phyloP scores from a whole-genome alignment of 2,888 invertebrate genomes.

The Eurytoma californica region DNA sequence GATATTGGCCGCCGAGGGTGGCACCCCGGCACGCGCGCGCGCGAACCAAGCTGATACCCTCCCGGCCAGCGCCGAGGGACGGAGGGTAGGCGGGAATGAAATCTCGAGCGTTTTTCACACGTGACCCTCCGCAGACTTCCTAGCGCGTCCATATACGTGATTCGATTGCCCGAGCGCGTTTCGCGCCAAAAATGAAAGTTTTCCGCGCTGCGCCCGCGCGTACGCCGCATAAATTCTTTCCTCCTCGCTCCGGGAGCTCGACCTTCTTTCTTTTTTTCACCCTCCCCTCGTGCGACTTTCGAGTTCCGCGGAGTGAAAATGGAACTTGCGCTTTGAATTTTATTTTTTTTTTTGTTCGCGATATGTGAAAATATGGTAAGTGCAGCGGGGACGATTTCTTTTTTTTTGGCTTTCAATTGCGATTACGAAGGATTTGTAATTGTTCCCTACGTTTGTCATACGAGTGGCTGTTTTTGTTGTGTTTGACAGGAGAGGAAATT shows the following conservation, averaged over 20 bases:
- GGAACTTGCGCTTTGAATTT: too few species aligned
- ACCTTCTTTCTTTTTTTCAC: background rate
- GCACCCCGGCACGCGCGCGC: too few species aligned
- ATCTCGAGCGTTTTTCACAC: conserved; percentile 41
- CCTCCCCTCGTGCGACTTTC: background rate
- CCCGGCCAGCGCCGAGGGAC: too few species aligned
- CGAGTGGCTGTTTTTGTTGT: background rate
- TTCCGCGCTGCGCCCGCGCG: background rate
- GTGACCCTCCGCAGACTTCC: conserved; percentile 25
- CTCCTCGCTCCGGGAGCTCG: background rate
- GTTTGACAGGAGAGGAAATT: too few species aligned
- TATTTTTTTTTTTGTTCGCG: too few species aligned
- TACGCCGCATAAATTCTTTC: conserved; percentile 23
- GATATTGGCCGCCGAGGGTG: conserved; percentile 20
- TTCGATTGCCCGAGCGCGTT: conserved; percentile 38
- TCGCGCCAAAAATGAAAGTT: conserved; percentile 39
- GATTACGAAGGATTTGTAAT: too few species aligned
- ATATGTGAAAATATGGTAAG: too few species aligned
- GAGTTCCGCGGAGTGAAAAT: too few species aligned
- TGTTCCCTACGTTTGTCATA: too few species aligned
- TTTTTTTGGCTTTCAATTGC: too few species aligned
- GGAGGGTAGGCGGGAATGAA: background rate
- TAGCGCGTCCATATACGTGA: conserved; percentile 32
- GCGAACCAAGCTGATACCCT: too few species aligned
- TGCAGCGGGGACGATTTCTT: too few species aligned